Evolutionary conservation across 2,888 invertebrate species (phyloP), one percentile per base, ranked within the genome.

Genomic region (Seira ritae): DNA sequence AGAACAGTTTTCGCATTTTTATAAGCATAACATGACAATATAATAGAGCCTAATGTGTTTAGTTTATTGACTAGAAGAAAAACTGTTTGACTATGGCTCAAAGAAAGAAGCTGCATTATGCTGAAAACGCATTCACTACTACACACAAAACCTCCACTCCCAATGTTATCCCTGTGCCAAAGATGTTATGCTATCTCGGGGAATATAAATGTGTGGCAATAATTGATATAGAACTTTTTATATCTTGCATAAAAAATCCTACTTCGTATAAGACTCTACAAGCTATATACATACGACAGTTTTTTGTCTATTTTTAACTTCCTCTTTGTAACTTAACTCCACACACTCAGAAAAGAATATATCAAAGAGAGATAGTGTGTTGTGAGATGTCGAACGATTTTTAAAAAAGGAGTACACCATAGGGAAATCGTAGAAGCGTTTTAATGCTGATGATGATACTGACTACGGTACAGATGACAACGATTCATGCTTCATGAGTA

Each of bases 221-320:
- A 55, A 55, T 55, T 55, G 55, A 55, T 55, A 55, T 55, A 55
- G 55, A 55, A 12, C 55, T 17, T 55, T 55, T 55, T 17, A 55
- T n/a, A 12, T 55, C 55, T 55, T 55, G 15, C 12, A 55, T 55
- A 55, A n/a, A 31, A 31, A 12, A 55, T 55, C 55, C 15, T n/a
- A 55, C 3, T 8, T 12, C 12, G 55, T 55, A 42, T 42, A 8
- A 42, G 55, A 31, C 3, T 31, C 2, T 31, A 4, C 31, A 31
- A 31, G 31, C 8, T 31, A 31, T 4, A 31, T 2, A 31, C 31
- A 68, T 67, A 76, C 46, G 71, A 72, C 50, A 71, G 50, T 62
- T 62, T 50, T 80, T 70, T 68, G 79, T 80, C 79, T 80, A 80
- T 80, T 80, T 80, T 80, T 80, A 80, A 80, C 79, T 80, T 66